Conservation (phyloP, 2,797 vertebrate species). For the Siniperca undulata region DNA sequence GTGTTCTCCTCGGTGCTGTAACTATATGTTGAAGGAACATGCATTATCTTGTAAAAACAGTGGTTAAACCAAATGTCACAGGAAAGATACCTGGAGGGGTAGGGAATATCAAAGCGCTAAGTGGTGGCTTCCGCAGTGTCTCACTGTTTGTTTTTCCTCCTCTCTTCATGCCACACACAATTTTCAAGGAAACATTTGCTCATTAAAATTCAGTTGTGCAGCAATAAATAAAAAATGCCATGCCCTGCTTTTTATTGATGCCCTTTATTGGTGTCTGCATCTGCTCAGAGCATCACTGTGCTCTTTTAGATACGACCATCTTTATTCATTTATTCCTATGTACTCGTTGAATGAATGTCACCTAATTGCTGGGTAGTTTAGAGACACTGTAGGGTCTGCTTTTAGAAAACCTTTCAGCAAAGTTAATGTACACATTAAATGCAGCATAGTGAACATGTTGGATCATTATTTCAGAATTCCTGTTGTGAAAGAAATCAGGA, state of each 20-base stretch:
- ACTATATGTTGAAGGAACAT: constrained; percentile 49
- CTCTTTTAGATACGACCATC: neutral
- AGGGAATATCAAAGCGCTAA: constrained; percentile 53
- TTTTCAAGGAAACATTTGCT: constrained; percentile 20
- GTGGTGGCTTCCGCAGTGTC: constrained; percentile 39
- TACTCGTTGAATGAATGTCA: constrained; percentile 9
- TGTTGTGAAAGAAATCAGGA: constrained; percentile 30
- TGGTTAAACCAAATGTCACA: constrained; percentile 51
- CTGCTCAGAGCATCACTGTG: neutral
- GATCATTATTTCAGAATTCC: constrained; percentile 18
- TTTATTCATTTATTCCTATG: constrained; percentile 13
- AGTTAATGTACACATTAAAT: constrained; percentile 21
- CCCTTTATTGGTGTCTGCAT: constrained; percentile 17
- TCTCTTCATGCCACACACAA: constrained; percentile 28
- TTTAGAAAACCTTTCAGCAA: constrained; percentile 4
- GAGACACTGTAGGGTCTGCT: neutral
- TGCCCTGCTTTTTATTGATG: constrained; percentile 19
- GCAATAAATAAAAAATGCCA: constrained; percentile 18
- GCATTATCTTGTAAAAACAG: constrained; percentile 60
- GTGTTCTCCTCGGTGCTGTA: neutral
- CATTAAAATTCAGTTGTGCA: constrained; percentile 28
- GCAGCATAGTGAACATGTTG: neutral
- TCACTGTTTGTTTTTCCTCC: constrained; percentile 23
- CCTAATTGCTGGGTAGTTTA: constrained; percentile 14
- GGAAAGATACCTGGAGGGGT: constrained; percentile 48